Conservation (phyloP, 2,113 vertebrate genomes). For the Emydocephalus ijimae region DNA sequence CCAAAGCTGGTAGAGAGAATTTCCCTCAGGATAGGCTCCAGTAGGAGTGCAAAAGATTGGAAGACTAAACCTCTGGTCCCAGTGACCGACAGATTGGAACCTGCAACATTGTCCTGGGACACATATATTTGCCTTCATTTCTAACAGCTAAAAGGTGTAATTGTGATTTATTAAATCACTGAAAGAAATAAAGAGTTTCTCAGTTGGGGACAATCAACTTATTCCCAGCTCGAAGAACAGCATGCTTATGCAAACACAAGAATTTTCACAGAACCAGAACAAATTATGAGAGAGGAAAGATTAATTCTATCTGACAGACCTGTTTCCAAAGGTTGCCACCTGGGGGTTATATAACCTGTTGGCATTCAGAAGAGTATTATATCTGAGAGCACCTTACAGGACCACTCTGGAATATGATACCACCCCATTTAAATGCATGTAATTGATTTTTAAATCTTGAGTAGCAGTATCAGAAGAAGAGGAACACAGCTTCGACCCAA, state of each 20-base stretch:
- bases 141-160: slow-evolving; percentile 6
- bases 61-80: background rate
- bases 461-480: background rate
- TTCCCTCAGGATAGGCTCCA: background rate
- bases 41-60: background rate
- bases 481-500: background rate
- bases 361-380: background rate
- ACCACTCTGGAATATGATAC: background rate
- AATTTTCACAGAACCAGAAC: background rate
- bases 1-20: background rate
- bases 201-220: background rate
- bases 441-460: background rate
- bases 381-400: background rate
- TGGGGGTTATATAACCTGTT: background rate
- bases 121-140: background rate
- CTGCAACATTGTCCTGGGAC: background rate
- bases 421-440: background rate
- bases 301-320: background rate
- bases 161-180: background rate
- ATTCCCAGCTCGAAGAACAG: background rate
- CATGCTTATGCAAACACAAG: background rate
- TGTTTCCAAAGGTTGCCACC: background rate
- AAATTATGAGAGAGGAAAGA: background rate
- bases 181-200: background rate
- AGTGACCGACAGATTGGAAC: background rate